Conservation (phyloP, 2,888 invertebrate genomes). For the Cantharis nigra region DNA sequence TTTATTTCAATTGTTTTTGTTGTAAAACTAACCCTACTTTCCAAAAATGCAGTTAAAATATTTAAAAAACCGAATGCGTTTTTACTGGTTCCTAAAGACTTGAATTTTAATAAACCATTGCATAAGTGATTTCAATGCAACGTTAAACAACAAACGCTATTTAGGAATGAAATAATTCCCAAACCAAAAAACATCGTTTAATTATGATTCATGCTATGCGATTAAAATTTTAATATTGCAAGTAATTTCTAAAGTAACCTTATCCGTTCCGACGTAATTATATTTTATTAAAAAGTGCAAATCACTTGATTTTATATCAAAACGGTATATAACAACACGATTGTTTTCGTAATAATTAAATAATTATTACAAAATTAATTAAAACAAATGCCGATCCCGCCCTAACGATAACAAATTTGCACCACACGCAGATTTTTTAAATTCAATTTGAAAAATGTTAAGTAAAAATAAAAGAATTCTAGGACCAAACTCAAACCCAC, state of each 20-base stretch:
- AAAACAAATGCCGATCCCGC: background rate
- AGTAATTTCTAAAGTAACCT: background rate
- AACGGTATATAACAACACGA: background rate
- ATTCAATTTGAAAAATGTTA: background rate
- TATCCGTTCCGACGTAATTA: background rate
- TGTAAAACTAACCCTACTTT: too few species aligned
- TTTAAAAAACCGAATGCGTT: background rate
- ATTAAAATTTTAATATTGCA: constrained; percentile 1
- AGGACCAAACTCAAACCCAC: background rate
- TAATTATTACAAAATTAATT: background rate
- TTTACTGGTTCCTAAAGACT: background rate
- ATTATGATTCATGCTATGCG: background rate
- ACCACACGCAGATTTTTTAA: background rate
- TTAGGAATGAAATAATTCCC: background rate
- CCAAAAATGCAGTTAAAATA: background rate
- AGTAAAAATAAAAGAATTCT: background rate
- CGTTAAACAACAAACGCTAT: constrained; percentile 4
- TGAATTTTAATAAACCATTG: background rate
- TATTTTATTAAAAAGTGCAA: background rate
- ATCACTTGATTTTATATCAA: background rate
- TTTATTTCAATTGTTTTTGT: too few species aligned
- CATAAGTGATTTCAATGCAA: constrained; percentile 7
- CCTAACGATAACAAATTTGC: background rate
- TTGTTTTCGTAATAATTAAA: background rate
- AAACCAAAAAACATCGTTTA: background rate